Evolutionary conservation across 2,888 invertebrate genomes (phyloP), one percentile per base, ranked within the genome.

Genomic region (Cecidostiba fungosa): DNA sequence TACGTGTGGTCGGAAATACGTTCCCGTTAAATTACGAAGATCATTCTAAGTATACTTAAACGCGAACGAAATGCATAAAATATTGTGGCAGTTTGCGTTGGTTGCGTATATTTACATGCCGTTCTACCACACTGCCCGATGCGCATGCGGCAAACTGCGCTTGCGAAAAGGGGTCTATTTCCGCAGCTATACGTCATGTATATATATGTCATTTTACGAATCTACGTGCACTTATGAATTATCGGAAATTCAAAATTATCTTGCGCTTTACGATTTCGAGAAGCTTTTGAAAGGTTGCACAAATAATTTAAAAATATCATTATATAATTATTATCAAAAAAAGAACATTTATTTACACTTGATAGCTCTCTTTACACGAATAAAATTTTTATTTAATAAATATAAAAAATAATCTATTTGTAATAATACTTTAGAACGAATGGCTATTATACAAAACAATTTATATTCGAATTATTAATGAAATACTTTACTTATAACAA

Each of bases 391-490:
- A 59, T 23, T 23, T 23, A 59, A 59, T n/a, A 59, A 59, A n/a
- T 59, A 59, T 59, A 23, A 59, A 59, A 59, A 59, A 59, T 59
- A 23, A 59, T 59, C 54, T 59, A 59, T 59, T 19, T 8, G n/a
- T 59, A 59, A 59, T 59, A 59, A 59, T 59, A 59, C 54, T 59
- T 59, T 59, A 8, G 39, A 72, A 16, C 19, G 12, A 59, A n/a
- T 23, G n/a, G 23, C n/a, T 59, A 59, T n/a, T 59, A 59, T 59
- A 59, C n/a, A 59, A 59, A 59, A 59, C n/a, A 59, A 59, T n/a
- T 59, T 59, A 59, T 6, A 23, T n/a, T 59, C 0, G 8, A 59
- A 59, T 8, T 1, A 59, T n/a, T n/a, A n/a, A n/a, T 8, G 6
- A 59, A 59, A 59, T 23, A 59, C 12, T 43, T 59, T n/a, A 59